Percentiles rank a stretch among this genome's conserved stretches.
These are phyloP conservation scores for Meta bourneti DNA, from an alignment of 2,888 invertebrate species.

Conservation along the genomic window DNA sequence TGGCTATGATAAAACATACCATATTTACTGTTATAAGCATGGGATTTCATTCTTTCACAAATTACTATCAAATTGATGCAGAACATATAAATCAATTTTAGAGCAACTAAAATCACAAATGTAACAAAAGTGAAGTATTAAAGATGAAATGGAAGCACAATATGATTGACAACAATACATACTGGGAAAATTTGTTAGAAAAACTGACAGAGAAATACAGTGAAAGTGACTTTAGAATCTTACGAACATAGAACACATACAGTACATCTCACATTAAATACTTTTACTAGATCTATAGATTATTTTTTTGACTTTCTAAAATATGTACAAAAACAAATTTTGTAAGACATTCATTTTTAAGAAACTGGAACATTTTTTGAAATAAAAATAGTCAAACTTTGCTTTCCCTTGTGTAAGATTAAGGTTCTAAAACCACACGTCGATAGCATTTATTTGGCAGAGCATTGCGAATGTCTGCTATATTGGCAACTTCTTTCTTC, in stretches of 20 bases:
- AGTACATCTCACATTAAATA: neutral
- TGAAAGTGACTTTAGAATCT: neutral
- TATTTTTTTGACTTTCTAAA: neutral
- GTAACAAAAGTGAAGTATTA: too few relatives aligned
- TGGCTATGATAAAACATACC: too few relatives aligned
- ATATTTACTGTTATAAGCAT: too few relatives aligned
- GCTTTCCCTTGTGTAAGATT: neutral
- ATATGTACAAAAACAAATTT: neutral
- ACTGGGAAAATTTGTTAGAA: too few relatives aligned
- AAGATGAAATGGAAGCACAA: too few relatives aligned
- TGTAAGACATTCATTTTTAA: neutral
- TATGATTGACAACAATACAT: too few relatives aligned
- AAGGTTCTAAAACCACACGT: slow-evolving; percentile 77
- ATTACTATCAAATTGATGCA: too few relatives aligned
- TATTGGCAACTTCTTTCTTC: slow-evolving; percentile 89
- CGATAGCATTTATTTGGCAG: slow-evolving; percentile 88
- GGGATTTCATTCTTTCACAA: too few relatives aligned
- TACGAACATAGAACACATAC: neutral
- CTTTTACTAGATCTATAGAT: neutral
- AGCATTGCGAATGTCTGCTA: slow-evolving; percentile 89
- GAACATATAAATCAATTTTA: too few relatives aligned
- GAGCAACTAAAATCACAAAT: too few relatives aligned
- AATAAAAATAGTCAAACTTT: neutral
- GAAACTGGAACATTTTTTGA: neutral
- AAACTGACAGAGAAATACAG: neutral